These are phyloP conservation scores for Rhinoptilus africanus DNA, from an alignment of 2,113 vertebrate genomes.

Conservation along the genomic window DNA sequence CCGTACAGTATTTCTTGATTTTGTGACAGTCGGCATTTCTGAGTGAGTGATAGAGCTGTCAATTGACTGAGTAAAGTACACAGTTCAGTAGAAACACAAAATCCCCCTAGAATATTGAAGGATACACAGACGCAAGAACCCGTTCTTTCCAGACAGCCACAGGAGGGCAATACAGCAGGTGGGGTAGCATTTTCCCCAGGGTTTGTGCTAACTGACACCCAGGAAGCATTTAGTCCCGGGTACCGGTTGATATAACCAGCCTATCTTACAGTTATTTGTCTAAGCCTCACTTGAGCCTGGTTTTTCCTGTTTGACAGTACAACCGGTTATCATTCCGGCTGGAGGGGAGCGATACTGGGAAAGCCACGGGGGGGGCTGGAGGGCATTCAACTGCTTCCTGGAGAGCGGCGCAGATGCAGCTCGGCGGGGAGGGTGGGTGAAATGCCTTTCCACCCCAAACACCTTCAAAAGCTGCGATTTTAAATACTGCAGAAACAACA, in stretches of 20 bases:
- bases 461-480: neutral
- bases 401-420: accelerated
- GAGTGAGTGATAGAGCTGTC: neutral
- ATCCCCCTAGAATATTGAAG: neutral
- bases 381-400: neutral
- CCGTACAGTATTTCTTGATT: neutral
- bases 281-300: neutral
- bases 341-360: neutral
- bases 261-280: neutral
- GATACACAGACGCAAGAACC: accelerated
- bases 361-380: neutral
- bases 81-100: neutral
- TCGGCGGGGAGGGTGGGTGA: neutral
- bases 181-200: neutral
- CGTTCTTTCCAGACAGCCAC: accelerated
- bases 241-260: neutral
- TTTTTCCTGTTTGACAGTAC: neutral
- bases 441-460: neutral
- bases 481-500: neutral
- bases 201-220: neutral
- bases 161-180: neutral
- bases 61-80: neutral
- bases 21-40: neutral
- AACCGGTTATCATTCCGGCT: neutral
- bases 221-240: neutral